Base-by-base conservation (phyloP, 2,888 invertebrate genomes). In the Acholoe squamosa region DNA sequence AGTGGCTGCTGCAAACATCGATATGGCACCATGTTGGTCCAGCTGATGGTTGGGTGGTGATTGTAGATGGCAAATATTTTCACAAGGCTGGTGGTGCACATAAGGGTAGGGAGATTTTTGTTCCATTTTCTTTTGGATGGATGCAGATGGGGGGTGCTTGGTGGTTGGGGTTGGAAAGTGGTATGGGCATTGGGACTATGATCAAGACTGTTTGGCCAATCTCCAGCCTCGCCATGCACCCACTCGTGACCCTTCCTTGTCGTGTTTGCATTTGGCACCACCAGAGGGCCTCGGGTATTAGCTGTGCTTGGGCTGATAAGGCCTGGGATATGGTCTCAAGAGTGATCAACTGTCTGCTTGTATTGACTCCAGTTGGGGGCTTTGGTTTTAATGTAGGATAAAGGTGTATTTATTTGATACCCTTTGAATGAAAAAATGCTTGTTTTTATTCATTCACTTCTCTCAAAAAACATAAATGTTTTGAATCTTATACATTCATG, bases 61-160 rank as follows among this genome's bases (percentile, higher is more conserved):
- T 71, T 28, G 71, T 25, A n/a, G 28, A 71, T 71, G 71, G 71
- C 71, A 71, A 71, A 71, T 71, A 71, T 71, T 71, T 71, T 71
- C 71, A n/a, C 71, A 71, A 14, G 71, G 31, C 14, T 25, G 28
- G 71, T 3, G 5, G 28, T 14, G 22, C 61, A n/a, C 61, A 61
- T 19, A n/a, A 61, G 61, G 61, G 14, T 61, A 14, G 61, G 54
- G 61, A 10, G 43, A 43, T 43, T 43, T 43, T 43, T 43, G 43
- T 43, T 10, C 5, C 5, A 7, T 43, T 43, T 43, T 43, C 43
- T 43, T 43, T 43, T 43, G 3, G 61, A 19, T 19, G 61, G 7
- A 0, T n/a, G 7, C 61, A n/a, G 61, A n/a, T 61, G 61, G 61
- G 61, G 54, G 19, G 61, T 61, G 7, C n/a, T n/a, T n/a, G 43